A percentile compares a stretch with the other conserved stretches of the same genome.
phyloP scores from a whole-genome alignment of 2,797 vertebrate species.

The Anableps anableps region DNA sequence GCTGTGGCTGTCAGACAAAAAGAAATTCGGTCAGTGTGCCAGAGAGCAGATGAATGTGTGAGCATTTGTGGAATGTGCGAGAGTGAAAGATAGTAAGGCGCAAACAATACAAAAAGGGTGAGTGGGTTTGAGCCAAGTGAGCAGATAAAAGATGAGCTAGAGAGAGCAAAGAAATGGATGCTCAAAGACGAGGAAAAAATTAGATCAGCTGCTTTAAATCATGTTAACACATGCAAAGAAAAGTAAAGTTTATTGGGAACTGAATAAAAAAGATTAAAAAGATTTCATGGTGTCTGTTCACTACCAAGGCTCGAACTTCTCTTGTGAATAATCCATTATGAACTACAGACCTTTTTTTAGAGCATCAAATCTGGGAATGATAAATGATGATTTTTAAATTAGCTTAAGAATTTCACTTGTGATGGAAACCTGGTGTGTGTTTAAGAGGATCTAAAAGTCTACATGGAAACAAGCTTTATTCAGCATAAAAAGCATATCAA shows the following conservation, averaged over 20 bases:
- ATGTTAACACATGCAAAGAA: constrained; percentile 24
- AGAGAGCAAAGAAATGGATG: constrained; percentile 31
- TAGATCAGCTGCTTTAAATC: constrained; percentile 52
- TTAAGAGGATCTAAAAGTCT: neutral
- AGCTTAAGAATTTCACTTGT: constrained; percentile 10
- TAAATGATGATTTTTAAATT: constrained; percentile 6
- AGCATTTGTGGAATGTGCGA: constrained; percentile 52
- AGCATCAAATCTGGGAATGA: constrained; percentile 4
- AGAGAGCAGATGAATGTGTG: constrained; percentile 43
- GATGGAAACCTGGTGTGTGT: neutral
- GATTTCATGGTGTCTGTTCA: neutral
- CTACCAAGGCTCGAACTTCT: neutral
- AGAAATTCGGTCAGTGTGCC: constrained; percentile 73
- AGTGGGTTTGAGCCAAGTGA: constrained; percentile 48
- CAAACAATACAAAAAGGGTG: constrained; percentile 59
- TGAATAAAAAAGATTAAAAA: constrained; percentile 10
- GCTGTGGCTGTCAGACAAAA: constrained; percentile 39
- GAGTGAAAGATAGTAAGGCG: constrained; percentile 37
- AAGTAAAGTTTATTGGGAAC: constrained; percentile 26
- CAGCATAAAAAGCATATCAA: neutral
- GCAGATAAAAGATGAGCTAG: constrained; percentile 52
- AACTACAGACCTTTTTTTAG: neutral
- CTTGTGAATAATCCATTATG: neutral
- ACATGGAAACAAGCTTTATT: constrained; percentile 28
- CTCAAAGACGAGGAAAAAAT: constrained; percentile 34